Conservation (phyloP, 2,113 vertebrate species). For the Murina feae region DNA sequence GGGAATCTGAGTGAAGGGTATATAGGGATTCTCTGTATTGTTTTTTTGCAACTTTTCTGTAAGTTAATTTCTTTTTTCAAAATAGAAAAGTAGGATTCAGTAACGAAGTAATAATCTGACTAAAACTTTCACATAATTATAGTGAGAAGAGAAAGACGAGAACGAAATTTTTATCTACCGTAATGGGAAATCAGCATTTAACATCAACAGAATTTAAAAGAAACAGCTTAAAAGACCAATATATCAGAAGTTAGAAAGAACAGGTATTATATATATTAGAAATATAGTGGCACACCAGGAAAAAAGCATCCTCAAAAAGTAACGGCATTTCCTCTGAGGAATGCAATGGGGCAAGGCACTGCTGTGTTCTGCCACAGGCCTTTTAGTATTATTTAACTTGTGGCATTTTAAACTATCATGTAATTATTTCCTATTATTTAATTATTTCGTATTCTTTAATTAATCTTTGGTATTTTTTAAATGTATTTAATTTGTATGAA, state of each 20-base stretch:
- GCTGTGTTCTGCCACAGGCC: neutral
- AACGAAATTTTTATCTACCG: neutral
- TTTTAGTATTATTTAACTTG: neutral
- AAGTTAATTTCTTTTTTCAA: neutral
- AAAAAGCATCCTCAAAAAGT: neutral
- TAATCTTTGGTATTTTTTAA: neutral
- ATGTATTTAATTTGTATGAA: neutral
- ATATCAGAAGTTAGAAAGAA: neutral
- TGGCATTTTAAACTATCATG: neutral
- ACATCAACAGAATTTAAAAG: neutral
- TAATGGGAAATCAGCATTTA: neutral
- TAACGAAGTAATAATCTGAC: neutral
- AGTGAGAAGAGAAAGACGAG: neutral
- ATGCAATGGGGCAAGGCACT: neutral
- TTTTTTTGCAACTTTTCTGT: neutral
- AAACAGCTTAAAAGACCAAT: neutral
- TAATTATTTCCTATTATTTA: neutral
- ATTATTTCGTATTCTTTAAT: neutral
- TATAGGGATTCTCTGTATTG: neutral
- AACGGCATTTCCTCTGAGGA: neutral
- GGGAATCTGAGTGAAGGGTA: neutral
- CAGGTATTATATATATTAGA: neutral
- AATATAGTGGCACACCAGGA: neutral
- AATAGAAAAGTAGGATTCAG: neutral
- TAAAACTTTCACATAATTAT: neutral